Percentiles rank a stretch among this genome's conserved stretches.
Evolutionary conservation across 2,113 vertebrate genomes (phyloP).

Genomic region (Chaenogobius annularis): DNA sequence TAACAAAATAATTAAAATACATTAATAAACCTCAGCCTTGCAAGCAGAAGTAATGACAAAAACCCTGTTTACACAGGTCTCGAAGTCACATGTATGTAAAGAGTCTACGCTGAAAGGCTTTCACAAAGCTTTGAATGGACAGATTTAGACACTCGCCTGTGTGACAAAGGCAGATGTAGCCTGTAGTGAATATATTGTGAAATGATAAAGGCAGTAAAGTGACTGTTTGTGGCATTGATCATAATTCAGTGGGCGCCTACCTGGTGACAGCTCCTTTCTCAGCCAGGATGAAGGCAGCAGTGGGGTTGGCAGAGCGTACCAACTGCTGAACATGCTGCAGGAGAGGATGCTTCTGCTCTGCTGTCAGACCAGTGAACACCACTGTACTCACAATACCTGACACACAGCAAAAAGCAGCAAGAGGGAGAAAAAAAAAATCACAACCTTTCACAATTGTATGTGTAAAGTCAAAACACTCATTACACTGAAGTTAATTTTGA

Average conservation of each 20-base stretch:
- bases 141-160: constrained; percentile 20
- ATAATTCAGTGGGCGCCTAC: constrained; percentile 66
- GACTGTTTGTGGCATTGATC: constrained; percentile 47
- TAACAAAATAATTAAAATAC: neutral
- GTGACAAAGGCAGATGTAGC: constrained; percentile 11
- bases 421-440: constrained; percentile 26
- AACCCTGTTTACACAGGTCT: neutral
- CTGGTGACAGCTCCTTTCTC: constrained; percentile 90
- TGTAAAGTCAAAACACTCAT: neutral
- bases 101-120: neutral
- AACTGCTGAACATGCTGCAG: constrained; percentile 85
- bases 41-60: neutral
- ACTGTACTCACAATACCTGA: constrained; percentile 89
- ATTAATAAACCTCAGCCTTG: neutral
- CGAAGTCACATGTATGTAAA: neutral
- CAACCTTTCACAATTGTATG: neutral
- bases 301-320: constrained; percentile 87
- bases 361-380: constrained; percentile 86
- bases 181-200: constrained; percentile 21
- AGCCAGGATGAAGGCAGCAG: constrained; percentile 84
- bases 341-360: constrained; percentile 84
- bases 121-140: constrained; percentile 7
- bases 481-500: constrained; percentile 3
- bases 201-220: constrained; percentile 32
- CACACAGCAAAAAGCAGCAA: constrained; percentile 29